Evolutionary conservation across 2,797 vertebrate genomes (phyloP).

Genomic region (Bradypodion ventrale): DNA sequence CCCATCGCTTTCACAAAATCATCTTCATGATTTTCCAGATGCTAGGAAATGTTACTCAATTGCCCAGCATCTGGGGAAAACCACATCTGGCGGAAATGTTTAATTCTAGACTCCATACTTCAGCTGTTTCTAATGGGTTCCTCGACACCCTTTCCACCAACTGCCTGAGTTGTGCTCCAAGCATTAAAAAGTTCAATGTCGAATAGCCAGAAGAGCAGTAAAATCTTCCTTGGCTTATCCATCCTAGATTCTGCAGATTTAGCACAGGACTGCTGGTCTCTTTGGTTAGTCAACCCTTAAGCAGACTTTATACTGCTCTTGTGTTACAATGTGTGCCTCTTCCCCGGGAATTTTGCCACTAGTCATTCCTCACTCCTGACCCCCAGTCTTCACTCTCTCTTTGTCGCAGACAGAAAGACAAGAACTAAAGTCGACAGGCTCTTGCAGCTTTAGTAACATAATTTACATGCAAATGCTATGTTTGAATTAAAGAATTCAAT

Average conservation of each 20-base stretch:
- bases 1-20: background rate
- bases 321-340: background rate
- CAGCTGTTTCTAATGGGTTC: background rate
- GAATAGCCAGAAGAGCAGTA: fast-evolving
- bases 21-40: too few species aligned
- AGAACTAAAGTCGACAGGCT: background rate
- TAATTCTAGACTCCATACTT: background rate
- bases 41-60: too few species aligned
- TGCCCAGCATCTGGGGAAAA: background rate
- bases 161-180: background rate
- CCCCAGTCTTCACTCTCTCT: background rate
- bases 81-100: background rate
- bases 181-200: fast-evolving
- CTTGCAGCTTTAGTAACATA: too few species aligned
- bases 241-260: background rate
- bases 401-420: background rate
- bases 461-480: fast-evolving
- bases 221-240: background rate
- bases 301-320: background rate
- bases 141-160: background rate
- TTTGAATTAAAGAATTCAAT: conserved; percentile 8
- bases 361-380: too few species aligned
- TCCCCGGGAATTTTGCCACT: background rate
- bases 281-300: background rate
- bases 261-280: background rate